A percentile compares a stretch with the other conserved stretches of the same genome.
These are phyloP conservation scores for Dryobates pubescens DNA, from an alignment of 2,797 vertebrate genomes.

Conservation along the genomic window DNA sequence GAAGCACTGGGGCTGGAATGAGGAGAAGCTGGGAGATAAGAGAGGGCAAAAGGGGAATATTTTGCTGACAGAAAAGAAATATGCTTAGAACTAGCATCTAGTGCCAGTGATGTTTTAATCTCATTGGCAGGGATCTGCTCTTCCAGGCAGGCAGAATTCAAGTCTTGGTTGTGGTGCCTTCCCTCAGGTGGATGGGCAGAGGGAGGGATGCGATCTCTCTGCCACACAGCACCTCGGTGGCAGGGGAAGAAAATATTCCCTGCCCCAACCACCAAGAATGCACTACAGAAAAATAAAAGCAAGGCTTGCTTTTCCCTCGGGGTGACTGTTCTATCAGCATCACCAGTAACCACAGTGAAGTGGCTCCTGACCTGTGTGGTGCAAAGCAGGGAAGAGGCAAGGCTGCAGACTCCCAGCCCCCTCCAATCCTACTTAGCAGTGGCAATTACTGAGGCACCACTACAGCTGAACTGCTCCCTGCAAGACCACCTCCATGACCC, in stretches of 20 bases:
- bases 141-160: conserved; percentile 16
- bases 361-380: neutral
- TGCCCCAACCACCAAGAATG: neutral
- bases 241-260: neutral
- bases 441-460: conserved; percentile 11
- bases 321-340: neutral
- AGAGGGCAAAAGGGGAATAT: conserved; percentile 69
- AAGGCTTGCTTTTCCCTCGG: fast-evolving
- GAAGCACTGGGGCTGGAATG: neutral
- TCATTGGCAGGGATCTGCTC: conserved; percentile 26
- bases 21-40: conserved; percentile 68
- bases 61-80: conserved; percentile 77
- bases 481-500: neutral
- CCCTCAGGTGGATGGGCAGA: neutral
- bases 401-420: neutral
- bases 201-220: neutral
- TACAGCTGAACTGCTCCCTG: neutral
- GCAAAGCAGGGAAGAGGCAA: neutral
- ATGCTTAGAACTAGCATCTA: conserved; percentile 34
- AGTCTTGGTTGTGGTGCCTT: neutral
- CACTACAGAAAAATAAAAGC: neutral
- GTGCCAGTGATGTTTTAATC: conserved; percentile 62
- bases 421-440: neutral
- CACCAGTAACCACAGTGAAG: neutral
- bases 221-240: fast-evolving